Base-by-base conservation (phyloP, 2,797 vertebrate genomes). In the Acrocephalus scirpaceus region DNA sequence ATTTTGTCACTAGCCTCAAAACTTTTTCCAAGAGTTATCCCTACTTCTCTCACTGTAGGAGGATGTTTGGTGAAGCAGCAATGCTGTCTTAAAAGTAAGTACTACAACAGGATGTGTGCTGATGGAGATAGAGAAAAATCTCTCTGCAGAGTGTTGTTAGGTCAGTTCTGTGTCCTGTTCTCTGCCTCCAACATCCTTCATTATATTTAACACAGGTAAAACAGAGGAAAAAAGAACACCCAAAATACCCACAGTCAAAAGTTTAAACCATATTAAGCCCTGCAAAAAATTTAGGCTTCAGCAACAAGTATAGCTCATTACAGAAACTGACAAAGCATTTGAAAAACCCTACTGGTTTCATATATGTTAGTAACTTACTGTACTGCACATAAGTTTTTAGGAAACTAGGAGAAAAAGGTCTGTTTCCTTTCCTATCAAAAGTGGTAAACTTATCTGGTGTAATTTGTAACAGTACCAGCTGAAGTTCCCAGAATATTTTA, bases 1-100 rank as follows among this genome's bases (percentile, higher is more conserved):
- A 98, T 95, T 97, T 93, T 97, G 83, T 96, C 95, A 97, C 98
- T 96, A 98, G 97, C 96, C 92, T 97, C 94, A 96, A 89, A 94
- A 75, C 40, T 92, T 96, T 95, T 85, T 77, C 80, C 94, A 91
- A 81, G 85, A 95, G 81, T 96, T 94, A 96, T 54, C 80, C 93
- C 95, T 95, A 83, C 66, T 94, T 94, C 85, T 92, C 71, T 94
- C 91, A 58, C 88, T 92, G 58, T 74, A 94, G 83, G 80, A 97
- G 48, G 82, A 88, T 62, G 92, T 96, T 90, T 94, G 66, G 53
- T 92, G 67, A 96, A 94, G 88, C 15, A 95, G 56, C 61, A 94
- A 48, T 84, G 90, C 73, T 3, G 10, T 90, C 53, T 91, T 94
- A 94, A 81, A 88, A 67, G 62, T 84, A 92, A 89, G 54, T 80